Percentiles rank a stretch among this genome's conserved stretches.
These are phyloP conservation scores for Notodonta dromedarius DNA, from an alignment of 2,888 invertebrate species.

Conservation along the genomic window DNA sequence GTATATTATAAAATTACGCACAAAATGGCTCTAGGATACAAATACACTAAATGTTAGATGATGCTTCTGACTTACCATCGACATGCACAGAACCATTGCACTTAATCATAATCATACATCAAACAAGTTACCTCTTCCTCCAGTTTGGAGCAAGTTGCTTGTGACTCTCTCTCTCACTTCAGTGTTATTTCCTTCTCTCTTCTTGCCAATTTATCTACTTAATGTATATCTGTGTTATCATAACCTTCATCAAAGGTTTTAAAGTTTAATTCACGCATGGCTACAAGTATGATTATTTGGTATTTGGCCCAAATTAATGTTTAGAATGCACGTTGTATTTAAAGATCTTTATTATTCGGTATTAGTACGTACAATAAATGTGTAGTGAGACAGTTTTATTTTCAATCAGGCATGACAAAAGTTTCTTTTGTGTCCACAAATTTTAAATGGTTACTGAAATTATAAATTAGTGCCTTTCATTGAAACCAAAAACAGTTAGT, in stretches of 20 bases:
- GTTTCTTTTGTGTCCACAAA: conserved; percentile 54
- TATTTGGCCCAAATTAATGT: conserved; percentile 72
- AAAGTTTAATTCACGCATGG: conserved; percentile 73
- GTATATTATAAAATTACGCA: conserved; percentile 52
- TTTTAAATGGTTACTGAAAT: conserved; percentile 24
- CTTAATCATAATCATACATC: conserved; percentile 68
- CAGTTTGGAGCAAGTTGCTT: conserved; percentile 58
- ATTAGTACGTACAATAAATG: conserved; percentile 64
- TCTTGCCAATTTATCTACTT: conserved; percentile 57
- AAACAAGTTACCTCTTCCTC: conserved; percentile 59
- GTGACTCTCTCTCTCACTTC: conserved; percentile 55
- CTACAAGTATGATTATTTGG: conserved; percentile 70
- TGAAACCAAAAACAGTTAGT: conserved; percentile 13
- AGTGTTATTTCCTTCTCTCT: conserved; percentile 62
- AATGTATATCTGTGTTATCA: conserved; percentile 68
- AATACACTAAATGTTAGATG: conserved; percentile 51
- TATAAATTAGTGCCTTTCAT: conserved; percentile 16
- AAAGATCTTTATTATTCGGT: conserved; percentile 60
- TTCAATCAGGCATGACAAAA: conserved; percentile 72
- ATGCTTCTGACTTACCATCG: conserved; percentile 58
- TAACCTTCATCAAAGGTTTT: conserved; percentile 61
- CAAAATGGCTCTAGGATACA: conserved; percentile 73
- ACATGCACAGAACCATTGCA: conserved; percentile 70
- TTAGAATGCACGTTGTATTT: conserved; percentile 82
- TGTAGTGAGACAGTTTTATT: conserved; percentile 70